These are phyloP conservation scores for Barnardius zonarius DNA, from an alignment of 2,113 vertebrate species.

Conservation along the genomic window DNA sequence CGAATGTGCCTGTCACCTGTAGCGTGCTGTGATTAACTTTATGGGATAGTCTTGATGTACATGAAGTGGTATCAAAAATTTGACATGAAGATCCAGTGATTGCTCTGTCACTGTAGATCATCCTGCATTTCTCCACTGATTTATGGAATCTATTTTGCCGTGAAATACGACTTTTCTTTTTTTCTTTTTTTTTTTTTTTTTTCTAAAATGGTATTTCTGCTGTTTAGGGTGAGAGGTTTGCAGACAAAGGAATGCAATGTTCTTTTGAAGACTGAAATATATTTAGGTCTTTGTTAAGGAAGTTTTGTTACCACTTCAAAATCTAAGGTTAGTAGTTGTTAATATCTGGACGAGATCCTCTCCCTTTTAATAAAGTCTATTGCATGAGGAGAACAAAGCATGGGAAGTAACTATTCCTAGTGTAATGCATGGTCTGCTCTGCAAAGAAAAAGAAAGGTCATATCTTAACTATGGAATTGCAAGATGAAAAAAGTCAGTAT, in stretches of 20 bases:
- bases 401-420: background rate
- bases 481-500: background rate
- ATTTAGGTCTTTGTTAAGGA: background rate
- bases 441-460: background rate
- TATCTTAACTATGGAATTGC: background rate
- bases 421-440: background rate
- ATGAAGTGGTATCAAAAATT: background rate
- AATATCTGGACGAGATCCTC: background rate
- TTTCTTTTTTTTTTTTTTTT: background rate
- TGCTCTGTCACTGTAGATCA: background rate
- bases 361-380: background rate
- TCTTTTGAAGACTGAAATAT: background rate
- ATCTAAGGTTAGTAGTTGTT: background rate
- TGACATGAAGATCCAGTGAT: background rate
- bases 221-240: background rate
- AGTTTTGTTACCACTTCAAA: background rate
- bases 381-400: background rate
- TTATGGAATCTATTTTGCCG: background rate
- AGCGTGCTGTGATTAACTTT: rapidly evolving
- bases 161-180: background rate
- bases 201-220: background rate
- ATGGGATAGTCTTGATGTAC: background rate
- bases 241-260: background rate
- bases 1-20: rapidly evolving
- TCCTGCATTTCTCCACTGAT: background rate